A percentile compares a stretch with the other conserved stretches of the same genome.
Evolutionary conservation across 2,888 invertebrate genomes (phyloP).

Genomic region (Rhingia campestris): DNA sequence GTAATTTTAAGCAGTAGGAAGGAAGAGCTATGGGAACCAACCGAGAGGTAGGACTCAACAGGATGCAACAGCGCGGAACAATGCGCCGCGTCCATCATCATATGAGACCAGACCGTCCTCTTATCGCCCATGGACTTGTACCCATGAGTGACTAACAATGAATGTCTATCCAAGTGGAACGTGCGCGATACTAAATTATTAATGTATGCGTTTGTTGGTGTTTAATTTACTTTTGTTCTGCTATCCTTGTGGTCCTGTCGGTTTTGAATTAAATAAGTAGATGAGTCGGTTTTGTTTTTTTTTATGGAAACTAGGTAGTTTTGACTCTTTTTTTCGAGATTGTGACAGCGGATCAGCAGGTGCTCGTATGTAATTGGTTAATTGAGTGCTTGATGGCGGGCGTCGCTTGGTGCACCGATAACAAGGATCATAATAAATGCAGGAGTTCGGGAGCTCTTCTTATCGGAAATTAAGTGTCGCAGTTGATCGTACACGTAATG

Average conservation of each 20-base stretch:
- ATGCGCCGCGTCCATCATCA: constrained; percentile 59
- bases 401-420: constrained; percentile 21
- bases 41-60: constrained; percentile 12
- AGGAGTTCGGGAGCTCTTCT: constrained; percentile 34
- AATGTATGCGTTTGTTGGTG: constrained; percentile 44
- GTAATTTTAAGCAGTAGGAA: constrained; percentile 23
- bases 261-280: constrained; percentile 28
- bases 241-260: constrained; percentile 45
- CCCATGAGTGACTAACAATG: constrained; percentile 62
- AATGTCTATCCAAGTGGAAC: constrained; percentile 68
- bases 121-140: constrained; percentile 50
- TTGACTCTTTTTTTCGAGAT: constrained; percentile 33
- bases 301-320: constrained; percentile 26
- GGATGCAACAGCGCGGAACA: constrained; percentile 70
- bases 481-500: constrained; percentile 15
- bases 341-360: constrained; percentile 63
- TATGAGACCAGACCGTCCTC: constrained; percentile 23
- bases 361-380: constrained; percentile 70
- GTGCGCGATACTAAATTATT: constrained; percentile 62
- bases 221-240: constrained; percentile 30
- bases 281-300: constrained; percentile 4
- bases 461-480: constrained; percentile 51
- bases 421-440: constrained; percentile 14
- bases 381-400: constrained; percentile 57
- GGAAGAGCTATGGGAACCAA: constrained; percentile 34